Percentiles rank a stretch among this genome's conserved stretches.
Conservation (phyloP, 64 coral and sea anemone genomes). For the Stichodactyla helianthus region DNA sequence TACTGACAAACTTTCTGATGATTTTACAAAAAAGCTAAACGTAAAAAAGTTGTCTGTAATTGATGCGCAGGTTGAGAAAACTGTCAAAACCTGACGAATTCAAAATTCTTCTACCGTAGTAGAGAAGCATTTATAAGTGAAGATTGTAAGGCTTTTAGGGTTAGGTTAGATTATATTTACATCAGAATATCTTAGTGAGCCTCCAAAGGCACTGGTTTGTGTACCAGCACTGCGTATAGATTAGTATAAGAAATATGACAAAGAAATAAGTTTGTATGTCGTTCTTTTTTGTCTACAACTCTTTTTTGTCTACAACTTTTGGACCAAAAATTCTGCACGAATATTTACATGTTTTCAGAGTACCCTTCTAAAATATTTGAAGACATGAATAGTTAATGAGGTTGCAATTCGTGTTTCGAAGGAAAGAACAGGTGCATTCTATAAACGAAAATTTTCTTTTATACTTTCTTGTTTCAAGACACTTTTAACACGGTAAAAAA, state of each 20-base stretch:
- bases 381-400: neutral
- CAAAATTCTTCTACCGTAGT: neutral
- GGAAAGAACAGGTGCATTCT: neutral
- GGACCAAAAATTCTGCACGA: too few relatives aligned
- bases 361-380: neutral
- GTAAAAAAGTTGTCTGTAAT: neutral
- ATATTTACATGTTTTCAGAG: neutral
- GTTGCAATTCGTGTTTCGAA: neutral
- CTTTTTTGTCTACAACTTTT: too few relatives aligned
- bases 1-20: neutral
- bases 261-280: neutral
- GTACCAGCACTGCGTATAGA: too few relatives aligned
- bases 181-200: neutral
- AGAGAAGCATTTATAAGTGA: neutral
- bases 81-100: neutral
- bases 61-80: neutral
- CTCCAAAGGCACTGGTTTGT: too few relatives aligned
- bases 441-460: neutral
- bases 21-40: neutral
- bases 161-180: neutral
- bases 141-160: too few relatives aligned
- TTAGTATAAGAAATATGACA: neutral
- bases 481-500: neutral
- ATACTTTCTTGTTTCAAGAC: neutral
- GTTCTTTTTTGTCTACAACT: neutral